Percentiles rank a stretch among this genome's conserved stretches.
These are phyloP conservation scores for Ranitomeya imitator DNA, from an alignment of 2,113 vertebrate species.

Conservation along the genomic window DNA sequence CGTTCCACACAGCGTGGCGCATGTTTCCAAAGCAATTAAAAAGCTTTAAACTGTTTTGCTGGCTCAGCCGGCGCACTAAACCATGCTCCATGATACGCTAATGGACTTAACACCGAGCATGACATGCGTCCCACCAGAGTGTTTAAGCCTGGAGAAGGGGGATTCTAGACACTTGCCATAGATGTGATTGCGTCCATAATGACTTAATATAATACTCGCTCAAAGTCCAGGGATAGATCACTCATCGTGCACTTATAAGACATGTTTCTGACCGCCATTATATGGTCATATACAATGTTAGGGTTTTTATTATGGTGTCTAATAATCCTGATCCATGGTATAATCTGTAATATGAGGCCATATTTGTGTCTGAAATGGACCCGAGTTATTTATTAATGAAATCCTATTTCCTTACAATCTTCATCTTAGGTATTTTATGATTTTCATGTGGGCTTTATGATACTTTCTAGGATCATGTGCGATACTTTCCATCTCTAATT, in stretches of 20 bases:
- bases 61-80: constrained; percentile 34
- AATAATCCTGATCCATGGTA: no score
- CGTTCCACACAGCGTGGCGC: constrained; percentile 28
- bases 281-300: no score
- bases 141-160: background rate
- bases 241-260: no score
- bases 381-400: no score
- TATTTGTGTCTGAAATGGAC: no score
- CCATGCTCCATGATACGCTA: background rate
- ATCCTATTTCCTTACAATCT: no score
- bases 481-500: background rate
- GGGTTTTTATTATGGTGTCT: no score
- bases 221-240: no score
- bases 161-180: background rate
- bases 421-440: background rate
- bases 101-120: constrained; percentile 7
- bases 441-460: background rate
- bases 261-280: background rate
- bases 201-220: no score
- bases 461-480: background rate
- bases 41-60: constrained; percentile 36
- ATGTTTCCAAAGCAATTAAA: constrained; percentile 40
- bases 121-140: background rate
- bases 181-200: no score
- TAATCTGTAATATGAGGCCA: no score